Evolutionary conservation across 2,113 vertebrate genomes (phyloP), one percentile per base, ranked within the genome.

Genomic region (Grammatotria lemairii): DNA sequence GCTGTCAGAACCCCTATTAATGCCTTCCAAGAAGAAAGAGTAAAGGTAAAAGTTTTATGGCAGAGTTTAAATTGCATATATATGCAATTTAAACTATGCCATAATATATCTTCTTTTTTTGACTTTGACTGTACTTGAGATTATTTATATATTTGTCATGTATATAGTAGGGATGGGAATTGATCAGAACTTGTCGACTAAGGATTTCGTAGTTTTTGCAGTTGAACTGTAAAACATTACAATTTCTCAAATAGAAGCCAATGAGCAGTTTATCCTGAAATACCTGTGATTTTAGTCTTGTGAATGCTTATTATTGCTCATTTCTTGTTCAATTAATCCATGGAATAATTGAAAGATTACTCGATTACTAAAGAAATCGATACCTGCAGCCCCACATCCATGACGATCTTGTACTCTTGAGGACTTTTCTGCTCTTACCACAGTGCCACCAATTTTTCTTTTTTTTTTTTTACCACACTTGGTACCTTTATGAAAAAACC

Each of bases 401-500:
- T 0, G 11, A 40, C 1, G 3, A 21, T 13, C n/a, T 68, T 38
- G 19, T 68, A 40, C 63, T 0, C 19, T 40, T 33, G 8, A 60
- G 58, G 5, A 63, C 58, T 33, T 68, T 68, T 38, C 11, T 40
- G 60, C 60, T 40, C 11, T 68, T 68, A 40, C 33, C 19, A n/a
- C 58, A 63, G 17, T 63, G 3, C 9, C 58, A 65, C 33, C 60
- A 5, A 11, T 26, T 35, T 8, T 33, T 5, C 5, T n/a, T 51
- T 5, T 55, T 0, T 6, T 26, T 26, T 12, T 58, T 58, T 31
- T 31, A 35, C 63, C 33, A n/a, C 33, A 68, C 19, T 40, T 65
- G 9, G 10, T 68, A 13, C 10, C 33, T n/a, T 65, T 12, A 21
- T 38, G 10, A 4, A 38, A 65, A 35, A 8, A 0, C 0, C 0